These are phyloP conservation scores for Lepus oiostolus DNA, from an alignment of 2,797 vertebrate genomes.

Conservation along the genomic window DNA sequence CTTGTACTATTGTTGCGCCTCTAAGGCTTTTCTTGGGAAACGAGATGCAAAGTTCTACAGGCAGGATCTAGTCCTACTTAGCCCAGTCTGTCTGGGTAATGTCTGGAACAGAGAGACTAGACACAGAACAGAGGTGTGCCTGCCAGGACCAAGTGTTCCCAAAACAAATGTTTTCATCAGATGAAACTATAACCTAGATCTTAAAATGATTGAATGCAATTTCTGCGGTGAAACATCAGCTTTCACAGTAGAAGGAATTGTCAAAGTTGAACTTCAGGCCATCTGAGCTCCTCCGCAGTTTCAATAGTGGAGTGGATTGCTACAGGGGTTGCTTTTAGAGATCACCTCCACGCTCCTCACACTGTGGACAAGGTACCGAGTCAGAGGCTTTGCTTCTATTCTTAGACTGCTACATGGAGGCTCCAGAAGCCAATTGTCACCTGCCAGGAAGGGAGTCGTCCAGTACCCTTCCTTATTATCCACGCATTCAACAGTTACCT, in stretches of 20 bases:
- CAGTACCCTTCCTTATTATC: not conserved
- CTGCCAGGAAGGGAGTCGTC: not conserved
- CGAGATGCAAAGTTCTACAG: not conserved
- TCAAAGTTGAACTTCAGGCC: conserved; percentile 60
- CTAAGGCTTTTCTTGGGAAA: conserved; percentile 40
- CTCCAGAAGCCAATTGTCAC: not conserved
- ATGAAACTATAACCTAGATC: conserved; percentile 79
- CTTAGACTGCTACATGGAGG: not conserved
- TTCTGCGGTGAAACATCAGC: conserved; percentile 51
- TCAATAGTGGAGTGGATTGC: not conserved
- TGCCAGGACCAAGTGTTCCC: conserved; percentile 60
- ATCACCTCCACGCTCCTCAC: not conserved
- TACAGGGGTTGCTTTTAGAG: not conserved
- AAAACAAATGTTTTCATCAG: conserved; percentile 79
- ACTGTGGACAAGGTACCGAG: accelerated
- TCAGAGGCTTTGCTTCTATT: not conserved
- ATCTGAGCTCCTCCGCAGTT: not conserved
- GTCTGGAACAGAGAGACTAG: conserved; percentile 67
- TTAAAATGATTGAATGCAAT: conserved; percentile 68
- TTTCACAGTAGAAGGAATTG: conserved; percentile 5
- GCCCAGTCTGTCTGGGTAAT: conserved; percentile 56
- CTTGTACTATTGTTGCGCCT: not conserved
- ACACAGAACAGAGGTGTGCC: conserved; percentile 73
- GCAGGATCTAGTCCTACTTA: not conserved
- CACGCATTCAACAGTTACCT: not conserved